A percentile compares a stretch with the other conserved stretches of the same genome.
Evolutionary conservation across 2,888 invertebrate species (phyloP).

Genomic region (Lissonota sp.): DNA sequence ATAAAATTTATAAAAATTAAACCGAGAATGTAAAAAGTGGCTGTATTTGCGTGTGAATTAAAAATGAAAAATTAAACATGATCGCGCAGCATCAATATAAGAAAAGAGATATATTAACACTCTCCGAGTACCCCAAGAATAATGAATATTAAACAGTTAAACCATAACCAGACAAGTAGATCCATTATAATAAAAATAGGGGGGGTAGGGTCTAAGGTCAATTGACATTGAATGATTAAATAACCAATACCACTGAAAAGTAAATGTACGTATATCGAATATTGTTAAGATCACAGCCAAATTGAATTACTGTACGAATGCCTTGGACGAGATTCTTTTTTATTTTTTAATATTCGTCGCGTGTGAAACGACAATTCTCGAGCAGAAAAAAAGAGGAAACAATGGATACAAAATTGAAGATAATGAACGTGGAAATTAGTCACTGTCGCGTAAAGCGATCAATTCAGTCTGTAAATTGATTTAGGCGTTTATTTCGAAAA

Average conservation of each 20-base stretch:
- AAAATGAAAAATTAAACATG: background rate
- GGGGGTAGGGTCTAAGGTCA: slow-evolving; percentile 33
- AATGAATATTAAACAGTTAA: slow-evolving; percentile 61
- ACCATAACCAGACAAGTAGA: slow-evolving; percentile 63
- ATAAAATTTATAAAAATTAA: no score
- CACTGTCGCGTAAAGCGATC: slow-evolving; percentile 3
- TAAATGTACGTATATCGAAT: slow-evolving; percentile 31
- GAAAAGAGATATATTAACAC: slow-evolving; percentile 39
- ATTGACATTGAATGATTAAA: slow-evolving; percentile 54
- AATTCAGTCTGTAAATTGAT: slow-evolving; percentile 6
- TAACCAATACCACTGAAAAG: slow-evolving; percentile 56
- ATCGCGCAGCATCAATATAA: background rate
- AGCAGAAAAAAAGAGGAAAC: slow-evolving; percentile 32
- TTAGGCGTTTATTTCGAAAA: background rate
- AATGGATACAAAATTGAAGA: slow-evolving; percentile 22
- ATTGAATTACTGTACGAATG: slow-evolving; percentile 23
- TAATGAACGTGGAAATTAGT: slow-evolving; percentile 25
- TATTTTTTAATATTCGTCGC: slow-evolving; percentile 4
- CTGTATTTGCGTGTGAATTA: background rate
- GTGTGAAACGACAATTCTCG: slow-evolving; percentile 3
- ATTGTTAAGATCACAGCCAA: slow-evolving; percentile 49
- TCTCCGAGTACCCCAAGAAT: slow-evolving; percentile 32
- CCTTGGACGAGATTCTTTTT: slow-evolving; percentile 11
- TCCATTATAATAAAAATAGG: slow-evolving; percentile 14
- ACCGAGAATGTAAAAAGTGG: no score